Percentiles rank a stretch among this genome's conserved stretches.
Conservation (phyloP, 2,888 invertebrate species). For the Phyllotreta striolata region DNA sequence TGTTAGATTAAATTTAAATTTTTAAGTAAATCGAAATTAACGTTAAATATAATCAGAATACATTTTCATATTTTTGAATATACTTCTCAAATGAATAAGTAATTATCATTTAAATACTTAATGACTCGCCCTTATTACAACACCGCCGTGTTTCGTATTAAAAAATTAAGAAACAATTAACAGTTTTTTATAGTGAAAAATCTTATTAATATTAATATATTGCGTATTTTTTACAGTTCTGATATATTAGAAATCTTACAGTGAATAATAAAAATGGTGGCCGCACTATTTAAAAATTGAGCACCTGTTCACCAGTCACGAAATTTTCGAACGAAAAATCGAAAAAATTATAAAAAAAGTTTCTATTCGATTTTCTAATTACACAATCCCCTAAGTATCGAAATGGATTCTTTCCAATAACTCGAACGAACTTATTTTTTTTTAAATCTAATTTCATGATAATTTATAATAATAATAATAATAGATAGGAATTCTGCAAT, state of each 20-base stretch:
- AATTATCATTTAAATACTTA: not conserved
- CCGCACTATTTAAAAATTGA: constrained; percentile 58
- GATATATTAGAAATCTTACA: constrained; percentile 31
- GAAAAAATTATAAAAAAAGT: constrained; percentile 18
- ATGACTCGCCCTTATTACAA: not conserved
- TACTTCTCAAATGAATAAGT: no score
- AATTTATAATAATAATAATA: no score
- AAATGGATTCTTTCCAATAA: not conserved
- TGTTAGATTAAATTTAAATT: no score
- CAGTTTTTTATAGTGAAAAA: constrained; percentile 28
- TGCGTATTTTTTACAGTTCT: constrained; percentile 30
- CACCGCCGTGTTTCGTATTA: constrained; percentile 5
- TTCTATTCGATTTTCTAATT: constrained; percentile 36
- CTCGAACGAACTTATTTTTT: no score
- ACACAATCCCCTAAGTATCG: constrained; percentile 34
- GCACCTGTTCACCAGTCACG: constrained; percentile 57
- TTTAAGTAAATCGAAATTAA: not conserved
- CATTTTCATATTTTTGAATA: no score
- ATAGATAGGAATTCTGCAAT: no score
- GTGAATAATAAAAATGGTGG: constrained; percentile 41
- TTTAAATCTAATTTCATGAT: no score
- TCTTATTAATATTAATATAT: constrained; percentile 34
- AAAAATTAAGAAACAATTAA: constrained; percentile 22
- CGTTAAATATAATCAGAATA: not conserved
- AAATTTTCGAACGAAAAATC: constrained; percentile 38